Conservation (phyloP, 2,113 vertebrate genomes). For the Megaceryle maxima region DNA sequence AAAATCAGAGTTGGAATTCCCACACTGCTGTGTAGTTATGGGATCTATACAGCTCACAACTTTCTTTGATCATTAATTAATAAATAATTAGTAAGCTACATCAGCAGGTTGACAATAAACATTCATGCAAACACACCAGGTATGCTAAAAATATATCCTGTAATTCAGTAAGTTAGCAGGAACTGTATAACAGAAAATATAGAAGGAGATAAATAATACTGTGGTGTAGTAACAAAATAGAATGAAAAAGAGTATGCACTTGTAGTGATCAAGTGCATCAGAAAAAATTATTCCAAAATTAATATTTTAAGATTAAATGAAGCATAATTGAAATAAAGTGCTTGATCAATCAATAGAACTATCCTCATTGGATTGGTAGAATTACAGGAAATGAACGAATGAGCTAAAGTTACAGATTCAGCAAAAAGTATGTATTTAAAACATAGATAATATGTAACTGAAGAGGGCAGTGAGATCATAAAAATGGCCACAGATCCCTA, state of each 20-base stretch:
- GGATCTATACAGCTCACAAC: neutral
- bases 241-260: neutral
- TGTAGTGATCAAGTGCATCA: neutral
- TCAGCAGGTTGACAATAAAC: neutral
- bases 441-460: neutral
- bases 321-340: neutral
- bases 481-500: neutral
- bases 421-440: neutral
- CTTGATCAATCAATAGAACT: neutral
- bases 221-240: neutral
- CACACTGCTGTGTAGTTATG: neutral
- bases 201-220: neutral
- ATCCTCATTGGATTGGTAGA: neutral
- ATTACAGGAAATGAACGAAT: neutral
- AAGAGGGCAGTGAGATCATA: neutral
- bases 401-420: neutral
- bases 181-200: neutral
- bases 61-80: neutral
- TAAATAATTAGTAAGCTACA: neutral
- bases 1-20: neutral
- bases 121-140: neutral
- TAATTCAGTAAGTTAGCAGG: neutral
- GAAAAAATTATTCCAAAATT: neutral
- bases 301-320: conserved; percentile 19
- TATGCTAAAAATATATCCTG: neutral